Evolutionary conservation across 2,888 invertebrate genomes (phyloP), one percentile per base, ranked within the genome.

Genomic region (Apodemia mormo): DNA sequence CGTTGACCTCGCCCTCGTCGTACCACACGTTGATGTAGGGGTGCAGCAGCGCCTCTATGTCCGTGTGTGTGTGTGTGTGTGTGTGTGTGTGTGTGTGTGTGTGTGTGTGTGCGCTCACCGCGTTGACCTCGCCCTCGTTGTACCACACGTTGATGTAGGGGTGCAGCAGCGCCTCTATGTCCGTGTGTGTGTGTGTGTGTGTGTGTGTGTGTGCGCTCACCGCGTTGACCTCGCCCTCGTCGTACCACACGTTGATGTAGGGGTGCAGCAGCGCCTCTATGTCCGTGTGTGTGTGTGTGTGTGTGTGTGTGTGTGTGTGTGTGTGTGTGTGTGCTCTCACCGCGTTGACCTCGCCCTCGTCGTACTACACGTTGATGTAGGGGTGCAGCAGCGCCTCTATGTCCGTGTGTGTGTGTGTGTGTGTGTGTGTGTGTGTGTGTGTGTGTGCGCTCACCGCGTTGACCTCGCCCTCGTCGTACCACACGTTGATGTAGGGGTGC

Each of bases 1-100:
- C 99, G 94, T 99, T 99, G 74, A 99, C 99, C 95, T 99, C 99
- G 68, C 97, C 97, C 91, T 99, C 99, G 93, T 99, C 99, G 93
- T 98, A 99, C 99, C 99, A 99, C 73, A 99, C 99, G 93, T 99
- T 99, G 89, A 99, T 99, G 94, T 99, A 99, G 73, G 99, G 98
- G 92, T 99, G 99, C 89, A 98, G 94, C 79, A 99, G 95, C 75
- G 99, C 99, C 83, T 99, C 99, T n/a, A n/a, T n/a, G 2, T 4
- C 9, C 4, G n/a, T n/a, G 3, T 45, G 45, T 1, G 12, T 45
- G 45, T 1, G 45, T 45, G 45, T 10, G 45, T 52, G 52, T 52
- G 52, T 1, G 52, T 52, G 52, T 12, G 52, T n/a, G 14, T 52
- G 52, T 52, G 1, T n/a, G 43, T 33, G 9, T n/a, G 43, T 66